Percentiles rank a stretch among this genome's conserved stretches.
Conservation (phyloP, 2,113 vertebrate species). For the Corythornis vintsioides region DNA sequence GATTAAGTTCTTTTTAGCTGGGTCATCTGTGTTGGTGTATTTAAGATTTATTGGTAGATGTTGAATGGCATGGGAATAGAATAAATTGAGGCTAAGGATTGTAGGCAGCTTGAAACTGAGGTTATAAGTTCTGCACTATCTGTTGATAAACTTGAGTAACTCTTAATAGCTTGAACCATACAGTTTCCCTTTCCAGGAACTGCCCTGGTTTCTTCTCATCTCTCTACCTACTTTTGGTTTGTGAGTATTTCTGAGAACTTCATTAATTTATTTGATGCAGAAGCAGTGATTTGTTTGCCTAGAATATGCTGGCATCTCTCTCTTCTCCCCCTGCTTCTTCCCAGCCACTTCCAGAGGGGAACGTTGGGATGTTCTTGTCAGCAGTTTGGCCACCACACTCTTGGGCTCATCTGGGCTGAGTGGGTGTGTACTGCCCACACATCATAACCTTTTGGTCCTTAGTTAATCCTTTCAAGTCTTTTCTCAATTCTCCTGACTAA, state of each 20-base stretch:
- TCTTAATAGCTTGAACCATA: background rate
- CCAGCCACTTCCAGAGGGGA: background rate
- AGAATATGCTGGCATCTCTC: background rate
- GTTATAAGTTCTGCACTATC: constrained; percentile 6
- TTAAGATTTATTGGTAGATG: background rate
- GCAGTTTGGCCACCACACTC: background rate
- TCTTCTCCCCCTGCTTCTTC: background rate
- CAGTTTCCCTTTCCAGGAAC: background rate
- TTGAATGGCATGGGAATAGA: background rate
- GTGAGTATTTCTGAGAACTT: background rate
- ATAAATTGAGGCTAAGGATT: background rate
- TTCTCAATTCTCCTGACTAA: background rate
- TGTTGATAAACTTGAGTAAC: constrained; percentile 18
- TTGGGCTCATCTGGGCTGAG: background rate
- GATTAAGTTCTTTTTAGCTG: background rate
- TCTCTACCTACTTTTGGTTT: background rate
- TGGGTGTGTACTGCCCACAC: background rate
- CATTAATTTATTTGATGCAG: background rate
- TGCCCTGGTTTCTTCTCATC: constrained; percentile 6
- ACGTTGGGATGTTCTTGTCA: background rate
- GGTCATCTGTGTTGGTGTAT: background rate
- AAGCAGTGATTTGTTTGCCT: background rate
- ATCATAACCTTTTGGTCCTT: background rate
- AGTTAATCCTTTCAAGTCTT: background rate
- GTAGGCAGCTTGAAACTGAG: constrained; percentile 21